Percentiles rank a stretch among this genome's conserved stretches.
phyloP scores from a whole-genome alignment of 2,888 invertebrate species.

The Leucophora obtusa region DNA sequence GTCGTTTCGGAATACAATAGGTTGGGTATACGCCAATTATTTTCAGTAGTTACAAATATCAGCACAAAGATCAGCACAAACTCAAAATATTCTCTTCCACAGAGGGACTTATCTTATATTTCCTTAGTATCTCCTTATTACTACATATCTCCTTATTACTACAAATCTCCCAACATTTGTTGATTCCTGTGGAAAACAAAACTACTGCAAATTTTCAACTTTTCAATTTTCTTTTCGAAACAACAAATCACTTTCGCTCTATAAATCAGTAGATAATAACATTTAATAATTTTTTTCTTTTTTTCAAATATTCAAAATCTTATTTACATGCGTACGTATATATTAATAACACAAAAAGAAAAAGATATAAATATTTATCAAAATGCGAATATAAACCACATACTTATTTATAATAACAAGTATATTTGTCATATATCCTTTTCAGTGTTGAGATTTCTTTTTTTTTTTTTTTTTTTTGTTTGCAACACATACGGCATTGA shows the following conservation, averaged over 20 bases:
- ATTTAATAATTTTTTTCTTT: conserved; percentile 14
- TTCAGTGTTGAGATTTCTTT: too few relatives aligned
- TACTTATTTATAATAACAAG: neutral
- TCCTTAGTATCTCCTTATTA: too few relatives aligned
- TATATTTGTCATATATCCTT: conserved; percentile 38
- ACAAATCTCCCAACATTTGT: too few relatives aligned
- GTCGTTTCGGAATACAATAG: too few relatives aligned
- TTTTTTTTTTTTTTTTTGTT: neutral
- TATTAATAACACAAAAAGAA: conserved; percentile 27
- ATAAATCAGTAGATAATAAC: conserved; percentile 46
- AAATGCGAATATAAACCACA: neutral
- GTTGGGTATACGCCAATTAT: too few relatives aligned
- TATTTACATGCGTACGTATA: conserved; percentile 23
- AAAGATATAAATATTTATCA: conserved; percentile 32
- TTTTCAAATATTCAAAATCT: conserved; percentile 28
- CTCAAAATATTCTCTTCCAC: too few relatives aligned
- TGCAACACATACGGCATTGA: conserved; percentile 38
- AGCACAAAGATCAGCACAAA: too few relatives aligned
- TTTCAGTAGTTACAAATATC: too few relatives aligned
- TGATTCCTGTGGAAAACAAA: conserved; percentile 4
- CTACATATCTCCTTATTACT: too few relatives aligned
- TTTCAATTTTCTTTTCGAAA: conserved; percentile 30
- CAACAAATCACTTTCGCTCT: conserved; percentile 43
- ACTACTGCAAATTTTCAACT: conserved; percentile 34
- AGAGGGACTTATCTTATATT: too few relatives aligned